phyloP scores from a whole-genome alignment of 2,797 vertebrate species.

The Catharus ustulatus region DNA sequence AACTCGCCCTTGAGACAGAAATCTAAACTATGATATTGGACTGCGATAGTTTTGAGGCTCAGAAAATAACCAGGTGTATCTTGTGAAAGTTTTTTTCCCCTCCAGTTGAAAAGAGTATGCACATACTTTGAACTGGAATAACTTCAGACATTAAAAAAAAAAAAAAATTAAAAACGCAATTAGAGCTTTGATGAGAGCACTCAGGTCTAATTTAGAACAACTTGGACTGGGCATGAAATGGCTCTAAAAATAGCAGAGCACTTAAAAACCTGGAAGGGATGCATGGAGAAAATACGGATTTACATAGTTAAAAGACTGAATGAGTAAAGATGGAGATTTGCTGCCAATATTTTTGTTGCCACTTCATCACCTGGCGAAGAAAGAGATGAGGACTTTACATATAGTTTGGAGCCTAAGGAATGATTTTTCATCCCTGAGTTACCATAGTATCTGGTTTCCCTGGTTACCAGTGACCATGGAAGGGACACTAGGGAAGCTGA shows the following conservation, averaged over 20 bases:
- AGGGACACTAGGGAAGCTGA: constrained; percentile 68
- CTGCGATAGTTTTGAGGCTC: background rate
- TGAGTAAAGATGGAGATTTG: background rate
- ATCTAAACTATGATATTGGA: background rate
- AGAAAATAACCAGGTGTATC: background rate
- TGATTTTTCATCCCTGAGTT: constrained; percentile 71
- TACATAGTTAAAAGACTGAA: background rate
- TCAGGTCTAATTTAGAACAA: background rate
- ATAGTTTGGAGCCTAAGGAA: constrained; percentile 37
- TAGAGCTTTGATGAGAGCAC: background rate
- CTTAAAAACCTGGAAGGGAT: background rate
- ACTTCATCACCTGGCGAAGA: constrained; percentile 25
- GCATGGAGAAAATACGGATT: background rate
- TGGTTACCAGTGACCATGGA: constrained; percentile 79
- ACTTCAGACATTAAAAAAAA: background rate
- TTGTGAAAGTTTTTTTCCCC: background rate
- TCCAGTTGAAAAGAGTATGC: background rate
- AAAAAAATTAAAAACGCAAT: background rate
- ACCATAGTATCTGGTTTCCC: constrained; percentile 80
- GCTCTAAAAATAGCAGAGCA: background rate
- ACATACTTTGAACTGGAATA: background rate
- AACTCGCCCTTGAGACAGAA: background rate
- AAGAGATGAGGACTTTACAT: constrained; percentile 25
- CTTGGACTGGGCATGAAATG: background rate
- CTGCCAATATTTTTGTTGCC: background rate